These are phyloP conservation scores for Nixonia krombeini DNA, from an alignment of 1,140 invertebrate species.

Conservation along the genomic window DNA sequence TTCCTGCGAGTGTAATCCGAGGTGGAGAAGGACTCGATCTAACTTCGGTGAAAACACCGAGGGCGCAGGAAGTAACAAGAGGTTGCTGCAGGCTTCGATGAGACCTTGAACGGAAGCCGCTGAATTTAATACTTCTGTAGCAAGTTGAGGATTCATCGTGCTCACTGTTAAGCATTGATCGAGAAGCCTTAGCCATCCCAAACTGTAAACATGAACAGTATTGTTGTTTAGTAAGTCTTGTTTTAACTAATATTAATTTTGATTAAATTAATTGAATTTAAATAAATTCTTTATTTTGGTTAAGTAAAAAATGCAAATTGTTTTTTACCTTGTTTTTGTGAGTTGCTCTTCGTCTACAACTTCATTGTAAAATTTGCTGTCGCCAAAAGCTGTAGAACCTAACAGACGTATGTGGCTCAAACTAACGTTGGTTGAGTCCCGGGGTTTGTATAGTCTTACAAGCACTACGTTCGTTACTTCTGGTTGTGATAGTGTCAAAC, in stretches of 20 bases:
- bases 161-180: constrained; percentile 78
- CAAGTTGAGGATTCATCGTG: constrained; percentile 64
- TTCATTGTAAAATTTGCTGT: constrained; percentile 67
- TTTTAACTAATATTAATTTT: too few relatives aligned
- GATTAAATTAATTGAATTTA: too few relatives aligned
- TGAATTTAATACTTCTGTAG: constrained; percentile 72
- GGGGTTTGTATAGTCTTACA: constrained; percentile 82
- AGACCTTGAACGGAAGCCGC: constrained; percentile 79
- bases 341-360: constrained; percentile 67
- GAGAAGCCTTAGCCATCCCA: constrained; percentile 79
- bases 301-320: too few relatives aligned
- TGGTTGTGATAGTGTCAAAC: constrained; percentile 84
- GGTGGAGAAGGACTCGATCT: constrained; percentile 75
- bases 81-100: constrained; percentile 80
- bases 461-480: constrained; percentile 82
- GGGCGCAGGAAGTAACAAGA: constrained; percentile 79
- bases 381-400: constrained; percentile 84
- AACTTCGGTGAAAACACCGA: constrained; percentile 76
- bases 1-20: constrained; percentile 75
- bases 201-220: constrained; percentile 71
- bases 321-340: constrained; percentile 67
- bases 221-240: too few relatives aligned
- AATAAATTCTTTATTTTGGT: too few relatives aligned
- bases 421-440: constrained; percentile 89
- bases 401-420: constrained; percentile 89